phyloP scores from a whole-genome alignment of 35 echinoderm and acorn worm species.

The Nesometra sesokonis region DNA sequence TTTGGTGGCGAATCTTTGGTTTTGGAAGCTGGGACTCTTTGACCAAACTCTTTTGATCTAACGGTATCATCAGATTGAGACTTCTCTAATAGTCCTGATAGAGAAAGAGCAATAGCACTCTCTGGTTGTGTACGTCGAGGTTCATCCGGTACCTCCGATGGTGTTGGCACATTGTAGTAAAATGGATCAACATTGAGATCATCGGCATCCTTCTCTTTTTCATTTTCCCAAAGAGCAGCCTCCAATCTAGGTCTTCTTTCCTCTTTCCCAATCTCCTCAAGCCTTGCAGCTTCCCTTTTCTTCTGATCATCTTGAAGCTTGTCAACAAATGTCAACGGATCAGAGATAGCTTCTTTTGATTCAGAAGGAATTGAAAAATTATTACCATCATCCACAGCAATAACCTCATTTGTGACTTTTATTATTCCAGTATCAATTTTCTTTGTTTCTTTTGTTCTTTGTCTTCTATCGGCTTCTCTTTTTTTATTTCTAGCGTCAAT shows the following conservation, averaged over 20 bases:
- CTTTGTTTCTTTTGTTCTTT: background rate
- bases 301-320: slow-evolving; percentile 38
- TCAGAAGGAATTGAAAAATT: slow-evolving; percentile 29
- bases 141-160: slow-evolving; percentile 74
- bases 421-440: background rate
- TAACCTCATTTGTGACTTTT: background rate
- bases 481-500: background rate
- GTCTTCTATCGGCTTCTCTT: background rate
- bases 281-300: slow-evolving; percentile 14
- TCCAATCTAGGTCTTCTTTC: background rate
- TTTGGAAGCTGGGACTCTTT: background rate
- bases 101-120: slow-evolving; percentile 27
- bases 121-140: slow-evolving; percentile 19
- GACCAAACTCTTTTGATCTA: background rate
- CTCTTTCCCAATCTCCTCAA: slow-evolving; percentile 12
- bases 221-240: background rate
- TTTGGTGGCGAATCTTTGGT: slow-evolving; percentile 10
- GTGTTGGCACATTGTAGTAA: slow-evolving; percentile 84
- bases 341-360: slow-evolving; percentile 33
- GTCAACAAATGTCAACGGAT: slow-evolving; percentile 58
- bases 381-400: background rate
- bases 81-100: slow-evolving; percentile 64
- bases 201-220: slow-evolving; percentile 3
- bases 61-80: slow-evolving; percentile 13
- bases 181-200: slow-evolving; percentile 52